Evolutionary conservation across 1,140 invertebrate species (phyloP), one percentile per base, ranked within the genome.

Genomic region (Octopus bimaculoides): DNA sequence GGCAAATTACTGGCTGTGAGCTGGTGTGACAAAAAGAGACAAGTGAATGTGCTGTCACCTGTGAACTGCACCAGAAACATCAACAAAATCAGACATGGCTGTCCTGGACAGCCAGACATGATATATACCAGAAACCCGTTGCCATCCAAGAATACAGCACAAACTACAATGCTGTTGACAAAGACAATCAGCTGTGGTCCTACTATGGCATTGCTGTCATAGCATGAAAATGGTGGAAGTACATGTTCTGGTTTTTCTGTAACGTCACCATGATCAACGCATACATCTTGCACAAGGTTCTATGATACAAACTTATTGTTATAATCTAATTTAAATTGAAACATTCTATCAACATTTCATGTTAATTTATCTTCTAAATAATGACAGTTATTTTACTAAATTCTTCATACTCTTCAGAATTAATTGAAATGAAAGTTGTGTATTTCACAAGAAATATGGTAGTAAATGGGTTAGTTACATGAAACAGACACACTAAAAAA

Each of bases 161-260:
- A 12, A 66, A 66, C n/a, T 66, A 66, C n/a, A 66, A 66, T 66
- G 61, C 61, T 66, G 61, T 66, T 66, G 61, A 66, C 61, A 66
- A 66, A 66, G n/a, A 66, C n/a, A n/a, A 66, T 66, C 61, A 66
- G n/a, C 61, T n/a, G 61, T 14, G 61, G 61, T 66, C 61, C 61
- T 66, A 66, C 61, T 66, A 66, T 66, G n/a, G 61, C 61, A 66
- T 14, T 66, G 61, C 61, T n/a, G n/a, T 14, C 61, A 66, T 1
- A 2, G 61, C 61, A 66, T 14, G 12, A 66, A 66, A 66, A 66
- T 66, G 61, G 61, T n/a, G n/a, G 61, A 66, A 66, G n/a, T 66
- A 66, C 61, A 66, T 66, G 61, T 66, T 66, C n/a, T 66, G 61
- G 61, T 66, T 66, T n/a, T 14, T 66, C n/a, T 66, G 61, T 66